Conservation (phyloP, 2,113 vertebrate species). For the Caranx ignobilis region DNA sequence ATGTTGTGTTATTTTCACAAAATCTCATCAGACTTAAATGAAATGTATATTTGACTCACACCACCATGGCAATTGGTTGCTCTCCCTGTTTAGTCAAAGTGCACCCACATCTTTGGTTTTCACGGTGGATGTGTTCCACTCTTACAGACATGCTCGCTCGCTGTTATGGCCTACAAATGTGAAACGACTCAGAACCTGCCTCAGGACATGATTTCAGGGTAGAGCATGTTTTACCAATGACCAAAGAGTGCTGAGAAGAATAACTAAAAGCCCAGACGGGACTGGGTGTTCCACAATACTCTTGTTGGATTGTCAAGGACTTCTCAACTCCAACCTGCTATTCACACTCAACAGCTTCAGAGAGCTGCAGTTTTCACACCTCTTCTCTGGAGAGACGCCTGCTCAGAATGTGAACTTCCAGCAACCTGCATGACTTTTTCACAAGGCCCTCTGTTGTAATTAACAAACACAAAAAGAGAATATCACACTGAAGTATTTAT, state of each 20-base stretch:
- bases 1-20: neutral
- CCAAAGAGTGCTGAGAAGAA: constrained; percentile 5
- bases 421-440: neutral
- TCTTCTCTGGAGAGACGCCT: constrained; percentile 14
- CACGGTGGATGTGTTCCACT: constrained; percentile 4
- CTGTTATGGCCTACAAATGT: constrained; percentile 28
- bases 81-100: constrained; percentile 7
- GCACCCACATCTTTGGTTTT: constrained; percentile 17
- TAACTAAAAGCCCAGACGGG: constrained; percentile 15
- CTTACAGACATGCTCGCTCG: constrained; percentile 6
- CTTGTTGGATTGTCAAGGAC: constrained; percentile 32
- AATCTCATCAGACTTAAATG: neutral
- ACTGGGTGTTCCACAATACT: constrained; percentile 22
- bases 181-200: constrained; percentile 43
- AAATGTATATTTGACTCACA: constrained; percentile 2
- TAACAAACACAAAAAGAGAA: neutral
- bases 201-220: constrained; percentile 40
- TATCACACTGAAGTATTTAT: neutral
- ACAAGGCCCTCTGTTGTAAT: neutral
- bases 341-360: constrained; percentile 20
- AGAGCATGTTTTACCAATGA: constrained; percentile 27
- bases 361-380: constrained; percentile 15
- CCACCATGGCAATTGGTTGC: constrained; percentile 16
- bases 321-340: constrained; percentile 20
- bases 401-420: neutral